Conservation (phyloP, 2,888 invertebrate species). For the Auanema sp. region DNA sequence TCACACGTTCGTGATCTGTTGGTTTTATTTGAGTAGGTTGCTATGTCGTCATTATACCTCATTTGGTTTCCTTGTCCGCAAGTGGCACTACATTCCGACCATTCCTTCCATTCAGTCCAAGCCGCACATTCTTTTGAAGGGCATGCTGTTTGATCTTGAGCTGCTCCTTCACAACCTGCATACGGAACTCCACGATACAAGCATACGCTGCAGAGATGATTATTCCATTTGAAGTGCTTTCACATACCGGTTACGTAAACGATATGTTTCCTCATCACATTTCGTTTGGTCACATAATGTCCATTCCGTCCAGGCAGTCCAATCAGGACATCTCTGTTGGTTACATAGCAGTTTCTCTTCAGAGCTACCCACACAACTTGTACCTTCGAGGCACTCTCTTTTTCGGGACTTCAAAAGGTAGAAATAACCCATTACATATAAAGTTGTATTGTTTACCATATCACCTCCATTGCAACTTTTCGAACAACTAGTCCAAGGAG, state of each 20-base stretch:
- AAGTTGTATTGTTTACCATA: no score
- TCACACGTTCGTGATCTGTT: slow-evolving; percentile 34
- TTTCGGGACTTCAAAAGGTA: slow-evolving; percentile 27
- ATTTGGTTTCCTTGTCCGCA: slow-evolving; percentile 47
- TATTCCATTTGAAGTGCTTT: slow-evolving; percentile 4
- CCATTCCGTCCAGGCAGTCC: slow-evolving; percentile 49
- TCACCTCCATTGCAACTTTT: slow-evolving; percentile 44
- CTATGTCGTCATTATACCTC: no score
- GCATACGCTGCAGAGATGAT: slow-evolving; percentile 21
- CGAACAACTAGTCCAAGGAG: slow-evolving; percentile 37
- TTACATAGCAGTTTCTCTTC: slow-evolving; percentile 46
- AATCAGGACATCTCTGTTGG: slow-evolving; percentile 43
- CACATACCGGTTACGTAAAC: slow-evolving; percentile 40
- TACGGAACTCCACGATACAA: slow-evolving; percentile 24
- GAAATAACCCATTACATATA: no score
- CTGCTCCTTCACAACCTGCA: slow-evolving; percentile 43
- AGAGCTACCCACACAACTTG: slow-evolving; percentile 35
- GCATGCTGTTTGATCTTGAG: slow-evolving; percentile 48
- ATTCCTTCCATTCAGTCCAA: slow-evolving; percentile 49
- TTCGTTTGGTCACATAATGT: slow-evolving; percentile 40
- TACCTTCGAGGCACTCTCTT: slow-evolving; percentile 41
- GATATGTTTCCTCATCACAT: slow-evolving; percentile 41
- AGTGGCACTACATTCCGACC: slow-evolving; percentile 44
- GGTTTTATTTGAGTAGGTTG: no score
- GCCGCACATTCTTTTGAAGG: slow-evolving; percentile 48